These are phyloP conservation scores for Aphaenogaster ashmeadi DNA, from an alignment of 1,140 invertebrate genomes.

Conservation along the genomic window DNA sequence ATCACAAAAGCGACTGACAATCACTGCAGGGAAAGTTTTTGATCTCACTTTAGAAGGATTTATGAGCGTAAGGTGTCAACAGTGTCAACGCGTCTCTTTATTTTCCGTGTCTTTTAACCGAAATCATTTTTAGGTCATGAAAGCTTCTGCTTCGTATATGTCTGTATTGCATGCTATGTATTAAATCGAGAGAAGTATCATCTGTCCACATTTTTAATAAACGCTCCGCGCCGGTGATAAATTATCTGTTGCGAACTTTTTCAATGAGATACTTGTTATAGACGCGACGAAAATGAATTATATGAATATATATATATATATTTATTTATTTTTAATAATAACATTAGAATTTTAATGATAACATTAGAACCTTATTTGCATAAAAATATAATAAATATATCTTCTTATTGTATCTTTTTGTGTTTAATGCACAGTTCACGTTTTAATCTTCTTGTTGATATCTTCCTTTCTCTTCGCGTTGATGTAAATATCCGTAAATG, in stretches of 20 bases:
- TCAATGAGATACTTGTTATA: not conserved
- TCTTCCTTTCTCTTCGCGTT: not conserved
- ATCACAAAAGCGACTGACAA: slow-evolving; percentile 61
- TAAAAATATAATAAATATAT: not conserved
- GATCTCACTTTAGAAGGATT: slow-evolving; percentile 64
- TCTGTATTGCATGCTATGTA: slow-evolving; percentile 52
- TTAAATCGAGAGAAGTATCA: not conserved
- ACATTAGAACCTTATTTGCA: not conserved
- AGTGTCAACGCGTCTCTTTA: not conserved
- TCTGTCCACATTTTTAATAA: not conserved
- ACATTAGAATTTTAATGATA: slow-evolving; percentile 13
- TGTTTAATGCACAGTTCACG: not conserved
- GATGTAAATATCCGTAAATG: not conserved
- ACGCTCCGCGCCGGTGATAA: not conserved
- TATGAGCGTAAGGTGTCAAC: slow-evolving; percentile 51
- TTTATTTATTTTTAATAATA: not conserved
- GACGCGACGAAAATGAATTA: not conserved
- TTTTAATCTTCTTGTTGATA: not conserved
- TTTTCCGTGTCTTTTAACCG: not conserved
- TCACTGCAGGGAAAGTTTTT: slow-evolving; percentile 64
- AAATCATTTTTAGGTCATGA: slow-evolving; percentile 51
- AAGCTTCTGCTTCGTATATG: slow-evolving; percentile 56
- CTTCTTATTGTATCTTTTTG: not conserved
- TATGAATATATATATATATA: not conserved
- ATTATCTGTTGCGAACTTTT: not conserved